phyloP scores from a whole-genome alignment of 2,797 vertebrate genomes.

The Chaenodraco wilsoni region DNA sequence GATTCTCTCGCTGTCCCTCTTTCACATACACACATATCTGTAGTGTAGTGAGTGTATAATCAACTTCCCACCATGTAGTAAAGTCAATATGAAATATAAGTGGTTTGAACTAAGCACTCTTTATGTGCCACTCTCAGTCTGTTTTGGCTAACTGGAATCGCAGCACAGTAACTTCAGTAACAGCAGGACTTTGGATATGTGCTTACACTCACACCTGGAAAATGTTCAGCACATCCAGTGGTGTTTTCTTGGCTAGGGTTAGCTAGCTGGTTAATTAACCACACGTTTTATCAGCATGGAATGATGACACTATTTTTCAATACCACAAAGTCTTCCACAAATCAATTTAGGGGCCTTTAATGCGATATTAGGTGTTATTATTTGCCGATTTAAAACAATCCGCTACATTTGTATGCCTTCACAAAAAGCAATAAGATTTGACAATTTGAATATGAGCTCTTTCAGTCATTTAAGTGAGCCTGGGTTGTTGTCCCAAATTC shows the following conservation, averaged over 20 bases:
- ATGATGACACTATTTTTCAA: no score
- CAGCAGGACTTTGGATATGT: slow-evolving; percentile 4
- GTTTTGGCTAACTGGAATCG: slow-evolving; percentile 17
- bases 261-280: no score
- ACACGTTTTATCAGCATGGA: no score
- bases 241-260: slow-evolving; percentile 15
- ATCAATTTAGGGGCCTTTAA: no score
- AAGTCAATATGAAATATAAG: slow-evolving; percentile 64
- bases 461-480: no score
- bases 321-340: no score
- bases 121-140: slow-evolving; percentile 34
- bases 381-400: no score
- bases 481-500: no score
- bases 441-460: no score
- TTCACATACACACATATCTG: background rate
- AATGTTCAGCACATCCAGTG: slow-evolving; percentile 13
- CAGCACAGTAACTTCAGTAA: slow-evolving; percentile 11
- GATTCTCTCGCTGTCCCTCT: slow-evolving; percentile 1
- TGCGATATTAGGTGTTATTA: no score
- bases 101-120: slow-evolving; percentile 51
- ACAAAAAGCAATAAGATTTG: no score
- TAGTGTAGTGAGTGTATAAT: slow-evolving; percentile 49
- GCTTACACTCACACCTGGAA: slow-evolving; percentile 23
- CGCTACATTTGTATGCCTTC: no score
- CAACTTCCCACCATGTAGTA: slow-evolving; percentile 55